Evolutionary conservation across 1,140 invertebrate species (phyloP), one percentile per base, ranked within the genome.

Genomic region (Zaprionus lachaisei): DNA sequence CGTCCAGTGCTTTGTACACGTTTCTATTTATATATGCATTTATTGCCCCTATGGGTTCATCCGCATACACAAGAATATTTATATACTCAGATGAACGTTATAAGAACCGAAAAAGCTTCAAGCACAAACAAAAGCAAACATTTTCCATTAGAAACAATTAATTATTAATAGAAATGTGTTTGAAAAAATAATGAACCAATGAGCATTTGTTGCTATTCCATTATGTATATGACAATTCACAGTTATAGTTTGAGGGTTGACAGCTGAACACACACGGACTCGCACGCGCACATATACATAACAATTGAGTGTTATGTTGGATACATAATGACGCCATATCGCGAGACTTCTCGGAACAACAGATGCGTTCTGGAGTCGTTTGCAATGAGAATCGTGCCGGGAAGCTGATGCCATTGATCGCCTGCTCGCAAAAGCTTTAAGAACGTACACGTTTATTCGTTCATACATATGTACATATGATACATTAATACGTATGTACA

Each of bases 131-230:
- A 70, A 67, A 15, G 70, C 84, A 83, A 81, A 89, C 84, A 81
- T 84, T 74, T 80, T 37, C 56, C 63, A 78, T 75, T 80, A 44
- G 72, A 70, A 62, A 77, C 85, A 90, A 89, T 89, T 85, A 70
- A 80, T 63, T 70, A 70, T 74, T 69, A 74, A 71, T 75, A 58
- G 24, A 67, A 79, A 77, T 22, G 20, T 66, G 31, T 58, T 37
- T n/a, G 56, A 58, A 38, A 14, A 58, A 34, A 20, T 17, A 37
- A 58, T 38, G 31, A 34, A 60, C 15, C 14, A 12, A 60, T 15
- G 34, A 22, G 22, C 31, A 65, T 44, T 55, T 56, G n/a, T 56
- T 26, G 20, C 22, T 14, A 55, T 26, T 55, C 22, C 24, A 55
- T 55, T 15, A 28, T 55, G 51, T 55, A 20, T 22, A 34, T 49